Evolutionary conservation across 2,888 invertebrate genomes (phyloP).

Genomic region (Drosophila greeni): DNA sequence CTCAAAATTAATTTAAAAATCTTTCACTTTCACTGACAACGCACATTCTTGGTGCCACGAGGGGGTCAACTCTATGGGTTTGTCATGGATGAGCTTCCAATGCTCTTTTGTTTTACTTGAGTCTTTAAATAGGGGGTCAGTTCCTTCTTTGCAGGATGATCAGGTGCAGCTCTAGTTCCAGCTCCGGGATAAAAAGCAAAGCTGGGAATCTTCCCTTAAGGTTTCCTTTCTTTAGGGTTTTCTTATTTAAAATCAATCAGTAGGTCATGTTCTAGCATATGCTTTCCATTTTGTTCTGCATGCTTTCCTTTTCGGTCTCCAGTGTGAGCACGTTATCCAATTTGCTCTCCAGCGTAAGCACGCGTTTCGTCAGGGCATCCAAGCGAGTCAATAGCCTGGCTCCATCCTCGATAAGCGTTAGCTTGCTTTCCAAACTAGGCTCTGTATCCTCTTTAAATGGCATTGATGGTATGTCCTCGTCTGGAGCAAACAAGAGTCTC

Average conservation of each 20-base stretch:
- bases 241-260: neutral
- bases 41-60: slow-evolving; percentile 32
- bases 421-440: neutral
- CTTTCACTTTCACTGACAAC: slow-evolving; percentile 42
- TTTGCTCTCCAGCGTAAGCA: neutral
- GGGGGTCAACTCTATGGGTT: slow-evolving; percentile 5
- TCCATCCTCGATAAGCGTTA: neutral
- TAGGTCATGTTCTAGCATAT: neutral
- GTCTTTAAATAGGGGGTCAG: neutral
- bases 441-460: neutral
- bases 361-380: neutral
- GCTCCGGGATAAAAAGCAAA: too few relatives aligned
- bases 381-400: neutral
- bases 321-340: too few relatives aligned
- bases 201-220: neutral
- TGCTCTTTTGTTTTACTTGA: neutral
- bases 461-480: neutral
- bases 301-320: too few relatives aligned
- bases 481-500: neutral
- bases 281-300: neutral
- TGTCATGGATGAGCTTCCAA: too few relatives aligned
- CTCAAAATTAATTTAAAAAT: slow-evolving; percentile 16
- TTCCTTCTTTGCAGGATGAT: neutral
- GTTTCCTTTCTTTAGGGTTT: neutral
- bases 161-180: neutral